phyloP scores from a whole-genome alignment of 2,888 invertebrate genomes.

The Cordilura impudica region DNA sequence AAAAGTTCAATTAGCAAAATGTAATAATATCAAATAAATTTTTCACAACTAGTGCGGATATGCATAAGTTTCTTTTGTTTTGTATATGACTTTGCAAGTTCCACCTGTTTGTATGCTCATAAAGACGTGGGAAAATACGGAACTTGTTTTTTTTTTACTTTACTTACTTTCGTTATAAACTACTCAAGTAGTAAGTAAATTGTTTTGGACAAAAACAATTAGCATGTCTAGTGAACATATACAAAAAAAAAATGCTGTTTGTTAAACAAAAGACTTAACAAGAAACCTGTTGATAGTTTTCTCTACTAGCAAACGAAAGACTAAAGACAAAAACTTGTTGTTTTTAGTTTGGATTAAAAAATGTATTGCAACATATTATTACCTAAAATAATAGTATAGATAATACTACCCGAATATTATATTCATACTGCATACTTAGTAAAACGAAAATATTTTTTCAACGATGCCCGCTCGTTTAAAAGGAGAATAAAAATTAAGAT shows the following conservation, averaged over 20 bases:
- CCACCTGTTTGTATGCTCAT: background rate
- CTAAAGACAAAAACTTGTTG: too few relatives aligned
- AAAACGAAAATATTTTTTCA: too few relatives aligned
- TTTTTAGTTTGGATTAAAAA: too few relatives aligned
- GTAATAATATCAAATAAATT: background rate
- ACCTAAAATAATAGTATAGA: too few relatives aligned
- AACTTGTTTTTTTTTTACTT: conserved; percentile 55
- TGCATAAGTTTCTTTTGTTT: background rate
- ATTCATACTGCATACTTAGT: too few relatives aligned
- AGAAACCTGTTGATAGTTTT: too few relatives aligned
- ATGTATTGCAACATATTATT: too few relatives aligned
- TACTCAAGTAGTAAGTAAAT: background rate
- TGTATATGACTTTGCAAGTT: background rate
- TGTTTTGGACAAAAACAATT: background rate
- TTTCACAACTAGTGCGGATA: background rate
- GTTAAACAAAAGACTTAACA: conserved; percentile 22
- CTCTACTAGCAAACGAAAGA: too few relatives aligned
- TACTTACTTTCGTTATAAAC: background rate
- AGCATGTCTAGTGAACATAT: background rate
- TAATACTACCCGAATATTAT: too few relatives aligned
- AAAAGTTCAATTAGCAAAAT: conserved; percentile 43
- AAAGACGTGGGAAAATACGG: conserved; percentile 67
- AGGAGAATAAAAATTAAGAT: too few relatives aligned
- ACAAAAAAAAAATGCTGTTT: background rate
- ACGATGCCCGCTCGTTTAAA: too few relatives aligned